These are phyloP conservation scores for Ptychochromis oligacanthus DNA, from an alignment of 2,113 vertebrate genomes.

Conservation along the genomic window DNA sequence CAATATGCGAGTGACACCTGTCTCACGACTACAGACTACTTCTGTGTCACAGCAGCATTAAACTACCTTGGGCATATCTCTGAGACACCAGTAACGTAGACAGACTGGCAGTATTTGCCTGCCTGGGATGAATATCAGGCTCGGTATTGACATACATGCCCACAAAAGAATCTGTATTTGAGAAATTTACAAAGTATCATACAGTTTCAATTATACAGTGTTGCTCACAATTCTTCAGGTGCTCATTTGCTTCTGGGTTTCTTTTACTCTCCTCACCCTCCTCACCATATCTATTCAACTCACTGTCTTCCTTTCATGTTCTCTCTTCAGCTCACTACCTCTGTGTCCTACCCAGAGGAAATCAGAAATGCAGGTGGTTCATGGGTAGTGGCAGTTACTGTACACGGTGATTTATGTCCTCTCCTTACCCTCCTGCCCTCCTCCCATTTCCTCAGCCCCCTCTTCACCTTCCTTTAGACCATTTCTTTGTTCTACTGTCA, in stretches of 20 bases:
- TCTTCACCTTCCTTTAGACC: background rate
- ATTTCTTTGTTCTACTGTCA: background rate
- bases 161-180: background rate
- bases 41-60: too few species aligned
- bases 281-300: background rate
- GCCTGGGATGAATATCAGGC: background rate
- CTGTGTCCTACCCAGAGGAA: constrained; percentile 35
- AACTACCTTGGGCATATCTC: background rate
- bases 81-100: background rate
- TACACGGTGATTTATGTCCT: constrained; percentile 57
- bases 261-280: background rate
- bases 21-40: too few species aligned
- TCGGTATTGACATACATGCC: background rate
- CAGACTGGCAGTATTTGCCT: background rate
- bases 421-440: background rate
- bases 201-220: background rate
- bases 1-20: too few species aligned
- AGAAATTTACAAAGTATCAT: background rate
- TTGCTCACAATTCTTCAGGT: background rate
- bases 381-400: constrained; percentile 17
- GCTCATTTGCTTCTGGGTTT: background rate
- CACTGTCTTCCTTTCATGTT: background rate
- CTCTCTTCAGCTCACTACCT: background rate
- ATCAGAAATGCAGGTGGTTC: constrained; percentile 35
- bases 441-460: background rate